A percentile compares a stretch with the other conserved stretches of the same genome.
Evolutionary conservation across 1,140 invertebrate genomes (phyloP).

Genomic region (Brachionus manjavacas): DNA sequence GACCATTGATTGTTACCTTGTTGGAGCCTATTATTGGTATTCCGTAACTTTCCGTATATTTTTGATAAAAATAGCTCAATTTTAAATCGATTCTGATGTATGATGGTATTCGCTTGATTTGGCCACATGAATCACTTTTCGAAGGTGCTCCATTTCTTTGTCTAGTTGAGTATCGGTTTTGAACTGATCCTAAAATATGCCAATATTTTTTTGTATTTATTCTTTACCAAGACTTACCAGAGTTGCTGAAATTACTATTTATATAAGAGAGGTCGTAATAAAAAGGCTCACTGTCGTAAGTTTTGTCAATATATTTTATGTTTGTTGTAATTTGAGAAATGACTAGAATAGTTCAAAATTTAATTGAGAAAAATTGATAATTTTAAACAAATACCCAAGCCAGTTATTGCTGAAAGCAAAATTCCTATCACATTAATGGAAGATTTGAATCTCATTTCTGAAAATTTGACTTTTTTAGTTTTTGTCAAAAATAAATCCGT

Average conservation of each 20-base stretch:
- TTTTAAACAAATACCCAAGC: neutral
- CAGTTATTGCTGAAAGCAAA: neutral
- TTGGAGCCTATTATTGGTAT: constrained; percentile 49
- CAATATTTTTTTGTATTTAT: neutral
- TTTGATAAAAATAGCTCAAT: constrained; percentile 47
- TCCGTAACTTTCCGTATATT: constrained; percentile 51
- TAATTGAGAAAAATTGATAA: neutral
- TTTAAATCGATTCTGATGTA: constrained; percentile 41
- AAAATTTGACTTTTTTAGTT: neutral
- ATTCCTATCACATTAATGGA: neutral
- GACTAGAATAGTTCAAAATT: neutral
- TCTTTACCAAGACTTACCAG: neutral
- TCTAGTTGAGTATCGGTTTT: neutral
- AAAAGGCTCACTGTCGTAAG: neutral
- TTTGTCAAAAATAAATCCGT: neutral
- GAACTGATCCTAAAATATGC: constrained; percentile 3
- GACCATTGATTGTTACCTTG: neutral
- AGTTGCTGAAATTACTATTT: constrained; percentile 8
- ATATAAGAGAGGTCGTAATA: constrained; percentile 8
- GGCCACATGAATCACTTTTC: neutral
- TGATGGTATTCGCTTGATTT: constrained; percentile 17
- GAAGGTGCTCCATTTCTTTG: neutral
- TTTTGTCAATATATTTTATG: neutral
- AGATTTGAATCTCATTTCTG: neutral
- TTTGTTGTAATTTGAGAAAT: neutral